Evolutionary conservation across 2,888 invertebrate species (phyloP), one percentile per base, ranked within the genome.

Genomic region (Nomada fabriciana): DNA sequence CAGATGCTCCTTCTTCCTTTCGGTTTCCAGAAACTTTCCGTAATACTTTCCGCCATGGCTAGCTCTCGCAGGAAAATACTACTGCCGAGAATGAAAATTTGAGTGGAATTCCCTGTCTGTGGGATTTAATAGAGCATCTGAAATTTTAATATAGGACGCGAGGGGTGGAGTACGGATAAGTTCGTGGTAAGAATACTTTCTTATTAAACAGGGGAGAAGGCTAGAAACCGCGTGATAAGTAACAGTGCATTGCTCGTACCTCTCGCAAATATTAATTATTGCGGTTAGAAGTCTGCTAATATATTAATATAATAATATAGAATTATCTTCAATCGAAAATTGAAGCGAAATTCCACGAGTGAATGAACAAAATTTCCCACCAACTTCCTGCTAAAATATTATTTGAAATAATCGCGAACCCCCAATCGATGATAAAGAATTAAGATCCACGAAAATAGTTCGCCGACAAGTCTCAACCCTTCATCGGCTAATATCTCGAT

Each of bases 11-110:
- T n/a, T 18, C 47, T 42, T 65, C 60, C 4, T 50, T 13, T n/a
- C n/a, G 15, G 11, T 43, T 50, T 64, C 55, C 9, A n/a, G 29
- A 50, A n/a, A 50, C 42, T 55, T 43, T 43, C 52, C 15, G 42
- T 23, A 59, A 59, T 20, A 36, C 36, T 36, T 36, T 36, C 36
- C 36, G 36, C 36, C 63, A 57, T 61, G 10, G 43, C 15, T 23
- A 57, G 52, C 72, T 81, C 60, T 52, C 59, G 10, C 0, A 15
- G 36, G 13, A 25, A 53, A 36, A 52, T 63, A 50, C 52, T 15
- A 25, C 15, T 15, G 20, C 68, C 13, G n/a, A 69, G 53, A 25
- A 65, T 50, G 50, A 47, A 52, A 60, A 53, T 50, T 65, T 65
- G n/a, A 36, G 9, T 13, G 36, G 50, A 47, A 57, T 23, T n/a